phyloP scores from a whole-genome alignment of 2,797 vertebrate species.

The Alcedo atthis region DNA sequence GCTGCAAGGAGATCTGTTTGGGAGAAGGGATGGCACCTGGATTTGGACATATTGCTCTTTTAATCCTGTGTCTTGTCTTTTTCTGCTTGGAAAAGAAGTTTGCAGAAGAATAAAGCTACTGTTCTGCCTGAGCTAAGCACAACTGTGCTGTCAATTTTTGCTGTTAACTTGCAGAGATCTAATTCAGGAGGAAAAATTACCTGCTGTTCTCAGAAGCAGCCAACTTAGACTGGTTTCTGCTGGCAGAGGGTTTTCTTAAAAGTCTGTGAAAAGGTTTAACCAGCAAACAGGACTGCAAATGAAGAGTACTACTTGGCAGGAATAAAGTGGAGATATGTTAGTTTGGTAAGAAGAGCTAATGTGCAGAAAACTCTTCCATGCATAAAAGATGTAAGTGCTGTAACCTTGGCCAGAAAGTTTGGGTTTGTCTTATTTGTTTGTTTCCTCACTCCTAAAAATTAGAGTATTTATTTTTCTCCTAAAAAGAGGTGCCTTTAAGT shows the following conservation, averaged over 20 bases:
- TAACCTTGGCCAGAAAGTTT: not conserved
- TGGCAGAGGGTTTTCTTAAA: not conserved
- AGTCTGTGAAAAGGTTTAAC: not conserved
- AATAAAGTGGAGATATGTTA: not conserved
- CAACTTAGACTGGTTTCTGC: not conserved
- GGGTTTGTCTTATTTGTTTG: too few species aligned
- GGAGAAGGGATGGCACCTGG: not conserved
- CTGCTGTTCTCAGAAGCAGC: not conserved
- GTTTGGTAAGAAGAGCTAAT: not conserved
- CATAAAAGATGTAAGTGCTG: too few species aligned
- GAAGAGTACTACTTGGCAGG: not conserved
- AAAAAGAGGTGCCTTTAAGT: not conserved
- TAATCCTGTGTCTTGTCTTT: not conserved
- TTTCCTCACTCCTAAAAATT: not conserved
- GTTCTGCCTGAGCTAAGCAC: not conserved
- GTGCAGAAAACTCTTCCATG: not conserved
- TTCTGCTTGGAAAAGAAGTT: not conserved
- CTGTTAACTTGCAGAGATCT: not conserved
- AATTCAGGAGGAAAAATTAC: not conserved
- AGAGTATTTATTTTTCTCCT: not conserved
- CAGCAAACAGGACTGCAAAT: not conserved
- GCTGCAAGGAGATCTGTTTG: not conserved
- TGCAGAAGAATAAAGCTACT: not conserved
- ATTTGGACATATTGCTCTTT: not conserved
- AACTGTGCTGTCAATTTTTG: not conserved